Conservation (phyloP, 2,797 vertebrate species). For the Yasuhikotakia modesta region DNA sequence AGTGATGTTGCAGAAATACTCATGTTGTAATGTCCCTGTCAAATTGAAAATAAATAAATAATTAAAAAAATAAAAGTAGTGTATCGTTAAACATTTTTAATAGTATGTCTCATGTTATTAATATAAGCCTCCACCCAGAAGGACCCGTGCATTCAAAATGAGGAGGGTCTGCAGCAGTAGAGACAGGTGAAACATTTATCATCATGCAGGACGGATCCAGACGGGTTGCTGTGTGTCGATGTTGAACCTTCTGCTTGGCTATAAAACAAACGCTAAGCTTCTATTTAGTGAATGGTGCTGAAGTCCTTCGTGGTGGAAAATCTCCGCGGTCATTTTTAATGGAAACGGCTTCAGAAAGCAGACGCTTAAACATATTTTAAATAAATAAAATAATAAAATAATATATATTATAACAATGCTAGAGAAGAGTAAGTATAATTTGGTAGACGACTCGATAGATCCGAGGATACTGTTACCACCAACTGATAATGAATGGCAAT, state of each 20-base stretch:
- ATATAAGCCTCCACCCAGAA: conserved; percentile 12
- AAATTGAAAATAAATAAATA: too few relatives aligned
- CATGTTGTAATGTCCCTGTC: too few relatives aligned
- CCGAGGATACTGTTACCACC: conserved; percentile 80
- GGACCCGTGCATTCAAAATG: neutral
- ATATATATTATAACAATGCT: conserved; percentile 76
- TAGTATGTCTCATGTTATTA: conserved; percentile 5
- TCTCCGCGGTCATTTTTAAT: conserved; percentile 2
- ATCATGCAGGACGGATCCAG: conserved; percentile 8
- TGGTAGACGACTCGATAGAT: conserved; percentile 92
- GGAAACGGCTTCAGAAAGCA: conserved; percentile 1
- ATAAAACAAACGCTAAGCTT: neutral
- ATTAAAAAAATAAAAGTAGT: too few relatives aligned
- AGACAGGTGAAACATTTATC: conserved; percentile 33
- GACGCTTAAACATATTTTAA: conserved; percentile 1
- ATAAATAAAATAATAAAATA: neutral
- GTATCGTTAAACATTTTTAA: neutral
- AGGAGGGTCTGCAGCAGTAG: conserved; percentile 34
- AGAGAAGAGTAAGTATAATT: conserved; percentile 92
- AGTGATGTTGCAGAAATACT: too few relatives aligned
- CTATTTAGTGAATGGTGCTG: conserved; percentile 15
- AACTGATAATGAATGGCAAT: conserved; percentile 94
- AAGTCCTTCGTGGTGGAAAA: neutral
- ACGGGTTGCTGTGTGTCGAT: neutral
- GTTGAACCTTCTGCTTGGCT: neutral